These are phyloP conservation scores for Perognathus longimembris DNA, from an alignment of 2,113 vertebrate genomes.

Conservation along the genomic window DNA sequence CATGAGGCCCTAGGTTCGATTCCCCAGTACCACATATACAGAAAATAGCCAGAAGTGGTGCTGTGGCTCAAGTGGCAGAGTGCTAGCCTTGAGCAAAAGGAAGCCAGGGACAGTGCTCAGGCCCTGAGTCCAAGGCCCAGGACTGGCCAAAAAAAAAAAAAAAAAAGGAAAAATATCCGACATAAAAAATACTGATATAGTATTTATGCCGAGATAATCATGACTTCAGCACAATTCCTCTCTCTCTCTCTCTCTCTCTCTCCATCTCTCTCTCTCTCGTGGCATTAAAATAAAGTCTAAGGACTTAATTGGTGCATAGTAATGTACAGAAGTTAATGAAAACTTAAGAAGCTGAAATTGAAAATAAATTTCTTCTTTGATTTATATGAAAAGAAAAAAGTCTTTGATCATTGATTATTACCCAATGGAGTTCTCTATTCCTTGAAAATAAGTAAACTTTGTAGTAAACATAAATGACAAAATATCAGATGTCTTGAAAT, in stretches of 20 bases:
- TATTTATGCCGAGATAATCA: conserved; percentile 48
- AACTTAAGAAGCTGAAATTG: conserved; percentile 50
- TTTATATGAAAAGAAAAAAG: conserved; percentile 60
- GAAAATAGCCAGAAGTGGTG: too few relatives aligned
- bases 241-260: background rate
- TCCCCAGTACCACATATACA: too few relatives aligned
- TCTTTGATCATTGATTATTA: conserved; percentile 17
- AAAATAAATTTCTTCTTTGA: conserved; percentile 61
- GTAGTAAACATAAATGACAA: conserved; percentile 38
- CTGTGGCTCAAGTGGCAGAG: too few relatives aligned
- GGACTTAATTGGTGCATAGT: conserved; percentile 1
- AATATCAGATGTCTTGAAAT: conserved; percentile 38
- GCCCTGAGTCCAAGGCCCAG: too few relatives aligned
- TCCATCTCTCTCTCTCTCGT: conserved; percentile 42
- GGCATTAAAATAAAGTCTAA: conserved; percentile 68
- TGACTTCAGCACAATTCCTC: background rate
- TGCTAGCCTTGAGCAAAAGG: too few relatives aligned
- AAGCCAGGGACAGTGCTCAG: too few relatives aligned
- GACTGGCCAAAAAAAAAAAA: too few relatives aligned
- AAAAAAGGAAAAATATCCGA: background rate
- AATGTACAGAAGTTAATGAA: conserved; percentile 76
- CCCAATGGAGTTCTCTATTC: background rate
- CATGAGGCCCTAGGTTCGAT: too few relatives aligned
- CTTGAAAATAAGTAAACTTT: conserved; percentile 17
- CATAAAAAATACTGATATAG: conserved; percentile 54